These are phyloP conservation scores for Ceryle rudis DNA, from an alignment of 2,797 vertebrate species.

Conservation along the genomic window DNA sequence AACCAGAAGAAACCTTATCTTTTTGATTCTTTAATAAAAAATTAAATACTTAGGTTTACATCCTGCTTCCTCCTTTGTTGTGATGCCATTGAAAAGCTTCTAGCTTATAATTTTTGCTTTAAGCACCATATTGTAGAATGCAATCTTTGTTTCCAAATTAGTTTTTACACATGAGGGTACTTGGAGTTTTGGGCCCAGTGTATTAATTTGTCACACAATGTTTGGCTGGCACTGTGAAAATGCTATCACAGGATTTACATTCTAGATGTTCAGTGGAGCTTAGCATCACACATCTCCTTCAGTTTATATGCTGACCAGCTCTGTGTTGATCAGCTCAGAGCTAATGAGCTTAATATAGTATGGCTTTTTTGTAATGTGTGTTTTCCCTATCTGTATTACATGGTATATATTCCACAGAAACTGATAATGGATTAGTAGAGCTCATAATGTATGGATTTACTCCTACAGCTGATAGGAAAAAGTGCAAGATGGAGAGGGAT, in stretches of 20 bases:
- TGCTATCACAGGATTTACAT: neutral
- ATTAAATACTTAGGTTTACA: neutral
- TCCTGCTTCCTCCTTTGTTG: neutral
- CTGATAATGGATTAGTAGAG: neutral
- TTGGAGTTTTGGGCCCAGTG: neutral
- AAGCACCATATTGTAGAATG: neutral
- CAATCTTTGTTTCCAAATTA: neutral
- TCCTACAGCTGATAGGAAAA: neutral
- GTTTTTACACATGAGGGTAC: neutral
- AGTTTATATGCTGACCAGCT: neutral
- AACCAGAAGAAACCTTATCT: neutral
- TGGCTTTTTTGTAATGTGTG: neutral
- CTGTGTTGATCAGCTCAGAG: neutral
- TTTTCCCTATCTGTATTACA: neutral
- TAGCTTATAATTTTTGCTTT: neutral
- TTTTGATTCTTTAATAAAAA: neutral
- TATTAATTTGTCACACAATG: neutral
- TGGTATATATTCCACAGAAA: neutral
- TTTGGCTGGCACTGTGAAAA: neutral
- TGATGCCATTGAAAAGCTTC: neutral
- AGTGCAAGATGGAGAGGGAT: neutral
- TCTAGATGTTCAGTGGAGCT: neutral
- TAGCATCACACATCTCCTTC: neutral
- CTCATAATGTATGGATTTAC: neutral
- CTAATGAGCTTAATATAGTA: neutral